phyloP scores from a whole-genome alignment of 1,140 invertebrate genomes.

The Helicoverpa zea region DNA sequence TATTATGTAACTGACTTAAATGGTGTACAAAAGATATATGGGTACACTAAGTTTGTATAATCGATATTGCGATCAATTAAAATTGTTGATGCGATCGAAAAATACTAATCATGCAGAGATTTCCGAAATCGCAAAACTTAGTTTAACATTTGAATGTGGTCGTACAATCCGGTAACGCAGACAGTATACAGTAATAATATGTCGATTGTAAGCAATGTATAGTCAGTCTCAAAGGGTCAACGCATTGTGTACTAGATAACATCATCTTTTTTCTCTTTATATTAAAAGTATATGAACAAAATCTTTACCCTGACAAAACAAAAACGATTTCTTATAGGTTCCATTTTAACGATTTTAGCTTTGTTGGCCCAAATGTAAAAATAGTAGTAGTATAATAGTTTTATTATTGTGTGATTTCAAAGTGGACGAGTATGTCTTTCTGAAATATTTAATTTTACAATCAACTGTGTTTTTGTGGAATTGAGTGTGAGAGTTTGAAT shows the following conservation, averaged over 20 bases:
- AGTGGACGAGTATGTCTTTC: constrained; percentile 22
- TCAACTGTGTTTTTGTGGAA: constrained; percentile 32
- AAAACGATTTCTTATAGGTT: background rate
- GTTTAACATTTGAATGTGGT: background rate
- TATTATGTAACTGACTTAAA: background rate
- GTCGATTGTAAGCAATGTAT: background rate
- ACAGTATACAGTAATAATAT: background rate
- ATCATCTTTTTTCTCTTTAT: background rate
- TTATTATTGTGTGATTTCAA: constrained; percentile 39
- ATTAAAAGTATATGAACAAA: constrained; percentile 7
- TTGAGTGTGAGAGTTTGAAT: constrained; percentile 60
- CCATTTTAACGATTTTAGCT: constrained; percentile 23
- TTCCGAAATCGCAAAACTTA: background rate
- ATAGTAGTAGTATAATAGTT: constrained; percentile 22
- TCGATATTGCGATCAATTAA: constrained; percentile 2
- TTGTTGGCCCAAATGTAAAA: constrained; percentile 43
- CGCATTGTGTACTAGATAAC: constrained; percentile 6
- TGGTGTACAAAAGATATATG: background rate
- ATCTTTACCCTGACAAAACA: constrained; percentile 6
- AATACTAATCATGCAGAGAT: background rate
- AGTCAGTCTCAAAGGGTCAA: background rate
- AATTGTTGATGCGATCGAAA: background rate
- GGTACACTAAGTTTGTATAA: background rate
- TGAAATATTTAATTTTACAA: constrained; percentile 34
- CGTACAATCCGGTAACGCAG: background rate